Conservation (phyloP, 2,888 invertebrate species). For the Carterocephalus palaemon region DNA sequence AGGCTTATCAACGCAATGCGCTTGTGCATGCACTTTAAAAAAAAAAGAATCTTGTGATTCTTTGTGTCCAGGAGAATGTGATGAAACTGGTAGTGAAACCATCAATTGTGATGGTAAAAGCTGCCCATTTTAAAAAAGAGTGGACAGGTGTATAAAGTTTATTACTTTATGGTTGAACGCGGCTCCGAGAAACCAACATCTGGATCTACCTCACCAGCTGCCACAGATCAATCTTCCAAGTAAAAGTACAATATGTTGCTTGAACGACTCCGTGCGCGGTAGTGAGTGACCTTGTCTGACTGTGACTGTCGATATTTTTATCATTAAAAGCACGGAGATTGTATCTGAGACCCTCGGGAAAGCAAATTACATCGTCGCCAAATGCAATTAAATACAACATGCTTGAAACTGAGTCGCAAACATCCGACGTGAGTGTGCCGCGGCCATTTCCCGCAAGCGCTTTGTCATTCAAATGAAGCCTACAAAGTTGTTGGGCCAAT, state of each 20-base stretch:
- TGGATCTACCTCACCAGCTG: slow-evolving; percentile 33
- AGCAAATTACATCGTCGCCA: no score
- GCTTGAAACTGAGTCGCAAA: no score
- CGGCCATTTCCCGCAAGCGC: no score
- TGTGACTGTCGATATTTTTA: no score
- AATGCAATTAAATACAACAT: no score
- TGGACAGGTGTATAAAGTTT: slow-evolving; percentile 52
- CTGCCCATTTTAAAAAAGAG: slow-evolving; percentile 46
- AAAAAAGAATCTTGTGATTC: slow-evolving; percentile 47
- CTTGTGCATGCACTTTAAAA: slow-evolving; percentile 51
- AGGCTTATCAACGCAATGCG: slow-evolving; percentile 67
- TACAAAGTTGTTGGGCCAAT: slow-evolving; percentile 15
- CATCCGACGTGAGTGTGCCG: no score
- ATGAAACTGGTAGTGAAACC: slow-evolving; percentile 42
- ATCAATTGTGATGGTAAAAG: slow-evolving; percentile 47
- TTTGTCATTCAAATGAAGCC: no score
- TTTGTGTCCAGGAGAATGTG: slow-evolving; percentile 52
- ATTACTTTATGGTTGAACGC: slow-evolving; percentile 65
- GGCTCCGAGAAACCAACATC: slow-evolving; percentile 42
- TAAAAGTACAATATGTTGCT: no score
- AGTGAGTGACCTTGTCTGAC: no score
- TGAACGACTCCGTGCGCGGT: no score
- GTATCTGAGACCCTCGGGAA: no score
- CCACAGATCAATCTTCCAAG: slow-evolving; percentile 36
- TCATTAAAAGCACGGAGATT: no score